Percentiles rank a stretch among this genome's conserved stretches.
phyloP scores from a whole-genome alignment of 2,797 vertebrate species.

The Danio albolineatus region DNA sequence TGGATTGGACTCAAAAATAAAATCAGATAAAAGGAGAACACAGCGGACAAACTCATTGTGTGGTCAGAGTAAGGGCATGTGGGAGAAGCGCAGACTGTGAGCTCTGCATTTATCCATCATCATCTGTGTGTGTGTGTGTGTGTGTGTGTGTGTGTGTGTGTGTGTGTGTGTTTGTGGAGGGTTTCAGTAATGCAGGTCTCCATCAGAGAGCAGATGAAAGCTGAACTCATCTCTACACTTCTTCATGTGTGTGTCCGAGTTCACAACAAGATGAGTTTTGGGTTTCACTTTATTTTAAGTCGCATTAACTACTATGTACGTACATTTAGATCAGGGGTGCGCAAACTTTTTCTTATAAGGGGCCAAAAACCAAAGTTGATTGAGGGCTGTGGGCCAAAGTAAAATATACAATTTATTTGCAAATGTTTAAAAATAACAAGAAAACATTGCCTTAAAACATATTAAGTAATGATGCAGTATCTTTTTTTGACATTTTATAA shows the following conservation, averaged over 20 bases:
- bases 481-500: no score
- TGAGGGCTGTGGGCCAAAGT: no score
- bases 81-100: slow-evolving; percentile 28
- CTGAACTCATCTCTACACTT: slow-evolving; percentile 4
- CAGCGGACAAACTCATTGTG: slow-evolving; percentile 47
- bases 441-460: no score
- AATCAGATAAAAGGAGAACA: slow-evolving; percentile 44
- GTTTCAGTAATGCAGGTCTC: background rate
- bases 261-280: background rate
- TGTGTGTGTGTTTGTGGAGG: background rate
- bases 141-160: background rate
- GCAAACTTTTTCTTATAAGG: no score
- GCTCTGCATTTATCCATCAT: slow-evolving; percentile 28
- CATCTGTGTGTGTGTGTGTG: background rate
- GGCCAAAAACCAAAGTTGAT: no score
- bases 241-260: background rate
- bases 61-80: slow-evolving; percentile 16
- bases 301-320: no score
- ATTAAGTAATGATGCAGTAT: no score
- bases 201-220: slow-evolving; percentile 20
- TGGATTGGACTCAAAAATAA: slow-evolving; percentile 51
- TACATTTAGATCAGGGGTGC: no score
- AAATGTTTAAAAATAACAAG: no score
- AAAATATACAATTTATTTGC: no score
- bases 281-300: no score